Evolutionary conservation across 92 coral and sea anemone species (phyloP), one percentile per base, ranked within the genome.

Genomic region (Pocillopora meandrina): DNA sequence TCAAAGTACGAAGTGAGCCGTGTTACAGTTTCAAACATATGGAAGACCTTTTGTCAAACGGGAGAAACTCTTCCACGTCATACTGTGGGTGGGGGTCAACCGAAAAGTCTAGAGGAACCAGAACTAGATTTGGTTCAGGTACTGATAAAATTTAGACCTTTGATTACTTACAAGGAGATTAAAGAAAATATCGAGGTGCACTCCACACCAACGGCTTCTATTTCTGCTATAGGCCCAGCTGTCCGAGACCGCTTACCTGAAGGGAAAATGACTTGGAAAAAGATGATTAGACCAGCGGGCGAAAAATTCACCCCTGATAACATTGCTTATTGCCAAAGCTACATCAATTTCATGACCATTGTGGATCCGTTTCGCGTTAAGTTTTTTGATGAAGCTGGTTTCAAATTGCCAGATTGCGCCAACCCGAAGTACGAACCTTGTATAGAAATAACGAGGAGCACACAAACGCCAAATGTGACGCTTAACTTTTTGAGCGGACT

Each of bases 241-340:
- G 79, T 86, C 67, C n/a, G 78, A 83, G 87, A 72, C 71, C 80
- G 87, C 83, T 73, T 85, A 65, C 84, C 89, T 65, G 89, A 85
- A 60, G 89, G 89, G 78, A 78, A 85, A 85, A 85, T 85, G 84
- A 63, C 89, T 77, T 85, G 89, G 87, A 72, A 82, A 56, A 82
- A 57, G 79, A 82, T 82, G 77, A 82, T 56, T 16, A 72, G 77
- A 65, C 79, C 86, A 55, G 86, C 86, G 63, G 86, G 58, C 79
- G 79, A 63, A 85, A 85, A 76, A 67, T 77, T 85, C 55, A 85
- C 84, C 73, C 89, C 83, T 85, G 74, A 77, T 64, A 85, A 85
- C 74, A 85, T 77, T 20, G 78, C 60, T 12, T 56, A 56, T 56
- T 56, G 23, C 76, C 88, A 85, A 65, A 85, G 83, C 83, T 75